Evolutionary conservation across 2,113 vertebrate genomes (phyloP), one percentile per base, ranked within the genome.

Genomic region (Gambusia holbrooki): DNA sequence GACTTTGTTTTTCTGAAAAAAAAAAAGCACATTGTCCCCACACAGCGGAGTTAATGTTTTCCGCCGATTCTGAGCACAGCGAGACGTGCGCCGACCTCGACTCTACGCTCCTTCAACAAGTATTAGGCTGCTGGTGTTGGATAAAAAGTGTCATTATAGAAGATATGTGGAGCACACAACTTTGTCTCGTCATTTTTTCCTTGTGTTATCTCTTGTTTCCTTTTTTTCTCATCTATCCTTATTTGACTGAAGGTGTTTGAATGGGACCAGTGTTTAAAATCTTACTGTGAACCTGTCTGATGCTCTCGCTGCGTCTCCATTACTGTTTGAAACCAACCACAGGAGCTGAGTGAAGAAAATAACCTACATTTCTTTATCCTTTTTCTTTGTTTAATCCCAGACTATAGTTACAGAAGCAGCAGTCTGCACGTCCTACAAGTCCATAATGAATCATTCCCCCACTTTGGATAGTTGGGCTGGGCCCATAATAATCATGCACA

Each of bases 271-370:
- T 79, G 82, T 69, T 84, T 83, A 58, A 78, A 71, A 61, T 30
- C 69, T 69, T 45, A 12, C 2, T 62, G 35, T 64, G 19, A 66
- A 14, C 17, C 29, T 2, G 32, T 80, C 61, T 42, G 25, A 40
- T 71, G 40, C n/a, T 69, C 32, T 14, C 29, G 74, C 15, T 54
- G 51, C 51, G 3, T 76, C 67, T 85, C 76, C 66, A 81, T 84
- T 77, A 33, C 68, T 79, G 69, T 48, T 73, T 45, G 76, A 64
- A 83, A 70, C 79, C 83, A 83, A 73, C 62, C 74, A 65, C n/a
- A 63, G 73, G 85, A 91, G 92, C 90, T 86, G 87, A 92, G 94
- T 94, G 92, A 94, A 87, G 92, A 92, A 89, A 83, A 71, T 69
- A 1, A 68, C 42, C 63, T 76, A n/a, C 22, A 58, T 7, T 58